Evolutionary conservation across 2,797 vertebrate genomes (phyloP).

Genomic region (Ptychobarbus kaznakovi): DNA sequence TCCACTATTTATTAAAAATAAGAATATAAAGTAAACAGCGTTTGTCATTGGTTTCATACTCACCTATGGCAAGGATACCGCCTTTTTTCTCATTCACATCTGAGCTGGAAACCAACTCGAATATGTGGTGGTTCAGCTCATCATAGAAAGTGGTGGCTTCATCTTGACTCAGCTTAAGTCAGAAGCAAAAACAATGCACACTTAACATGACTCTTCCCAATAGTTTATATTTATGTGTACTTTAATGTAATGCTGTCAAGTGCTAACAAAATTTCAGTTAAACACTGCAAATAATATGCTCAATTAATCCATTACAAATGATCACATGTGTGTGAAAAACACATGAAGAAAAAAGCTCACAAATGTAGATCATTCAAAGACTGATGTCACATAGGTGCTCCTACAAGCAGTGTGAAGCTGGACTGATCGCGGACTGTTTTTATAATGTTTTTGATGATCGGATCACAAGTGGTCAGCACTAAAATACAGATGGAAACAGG

Average conservation of each 20-base stretch:
- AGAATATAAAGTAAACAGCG: not conserved
- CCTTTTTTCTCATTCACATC: constrained; percentile 99
- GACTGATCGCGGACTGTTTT: no score
- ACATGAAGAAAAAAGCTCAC: no score
- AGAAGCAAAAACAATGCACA: constrained; percentile 37
- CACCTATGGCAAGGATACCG: constrained; percentile 97
- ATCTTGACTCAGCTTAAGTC: constrained; percentile 93
- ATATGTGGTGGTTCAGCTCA: constrained; percentile 98
- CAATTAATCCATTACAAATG: not conserved
- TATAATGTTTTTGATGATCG: not conserved
- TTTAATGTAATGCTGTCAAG: not conserved
- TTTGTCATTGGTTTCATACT: constrained; percentile 56
- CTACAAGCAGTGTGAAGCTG: no score
- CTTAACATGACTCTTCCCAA: not conserved
- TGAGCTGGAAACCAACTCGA: constrained; percentile 98
- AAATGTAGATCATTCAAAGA: no score
- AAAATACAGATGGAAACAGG: not conserved
- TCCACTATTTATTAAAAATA: not conserved
- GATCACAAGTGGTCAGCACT: not conserved
- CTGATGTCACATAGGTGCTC: no score
- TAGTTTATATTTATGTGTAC: not conserved
- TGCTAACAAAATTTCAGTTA: not conserved
- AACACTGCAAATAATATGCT: not conserved
- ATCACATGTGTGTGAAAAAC: no score
- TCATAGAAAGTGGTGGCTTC: constrained; percentile 98